Evolutionary conservation across 2,113 vertebrate species (phyloP), one percentile per base, ranked within the genome.

Genomic region (Numida meleagris): DNA sequence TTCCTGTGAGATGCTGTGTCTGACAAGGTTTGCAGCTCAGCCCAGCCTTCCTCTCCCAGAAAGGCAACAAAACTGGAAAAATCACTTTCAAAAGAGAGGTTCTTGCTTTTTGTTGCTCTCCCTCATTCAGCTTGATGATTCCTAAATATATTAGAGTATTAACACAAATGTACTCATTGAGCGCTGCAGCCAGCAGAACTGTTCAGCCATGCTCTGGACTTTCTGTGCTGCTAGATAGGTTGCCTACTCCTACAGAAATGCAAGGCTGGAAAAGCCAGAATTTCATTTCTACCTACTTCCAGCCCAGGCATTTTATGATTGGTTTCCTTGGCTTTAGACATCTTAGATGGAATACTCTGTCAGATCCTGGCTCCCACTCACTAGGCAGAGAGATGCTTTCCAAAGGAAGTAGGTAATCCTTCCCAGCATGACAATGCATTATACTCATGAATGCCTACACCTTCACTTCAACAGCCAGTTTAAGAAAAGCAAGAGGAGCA

Each of bases 181-280:
- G 36, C 0, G 8, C 34, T 0, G 21, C 2, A 21, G 36, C 16
- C 5, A 2, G 16, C 21, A 7, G 34, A 45, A 34, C 43, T 2
- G 0, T 9, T 1, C 6, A 23, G 62, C 15, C 6, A 0, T 16
- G 20, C 6, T 31, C n/a, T 2, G 19, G 29, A 8, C 24, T 53
- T 29, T 12, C 34, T 14, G 1, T 4, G 29, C 27, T 70, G 55
- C 74, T 36, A 21, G 18, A 17, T 1, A 12, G 18, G 14, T 3
- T 6, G 25, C 12, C 61, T 36, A 1, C 18, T 62, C 21, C 73
- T 50, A 48, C 18, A 1, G 2, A 25, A 38, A 14, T 42, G 19
- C 27, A 72, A 33, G 43, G 51, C 5, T 68, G n/a, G 20, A 61
- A 24, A 74, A 21, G 29, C 50, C 67, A 18, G 9, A 9, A 6